A percentile compares a stretch with the other conserved stretches of the same genome.
Evolutionary conservation across 2,888 invertebrate genomes (phyloP).

Genomic region (Sthenelais limicola): DNA sequence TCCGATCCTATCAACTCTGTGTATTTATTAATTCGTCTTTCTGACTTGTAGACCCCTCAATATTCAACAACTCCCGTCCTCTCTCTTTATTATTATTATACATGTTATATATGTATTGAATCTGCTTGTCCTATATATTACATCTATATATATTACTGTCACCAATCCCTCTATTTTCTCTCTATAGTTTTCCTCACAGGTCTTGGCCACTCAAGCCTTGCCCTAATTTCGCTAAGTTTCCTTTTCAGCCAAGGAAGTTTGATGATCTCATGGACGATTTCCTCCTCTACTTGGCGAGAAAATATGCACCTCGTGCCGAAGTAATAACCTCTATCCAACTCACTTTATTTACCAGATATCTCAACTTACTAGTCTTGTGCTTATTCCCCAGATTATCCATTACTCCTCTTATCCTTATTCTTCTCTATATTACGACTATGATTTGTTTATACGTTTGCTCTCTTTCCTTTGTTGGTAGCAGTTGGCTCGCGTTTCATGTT

Average conservation of each 20-base stretch:
- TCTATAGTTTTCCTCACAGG: too few relatives aligned
- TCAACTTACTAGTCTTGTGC: slow-evolving; percentile 32
- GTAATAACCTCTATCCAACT: slow-evolving; percentile 34
- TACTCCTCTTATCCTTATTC: slow-evolving; percentile 15
- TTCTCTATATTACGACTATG: background rate
- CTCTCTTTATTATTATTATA: too few relatives aligned
- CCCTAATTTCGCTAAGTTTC: slow-evolving; percentile 18
- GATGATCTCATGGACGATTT: slow-evolving; percentile 47
- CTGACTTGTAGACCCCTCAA: too few relatives aligned
- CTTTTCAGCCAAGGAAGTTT: slow-evolving; percentile 46
- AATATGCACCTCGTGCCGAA: slow-evolving; percentile 38
- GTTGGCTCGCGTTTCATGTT: slow-evolving; percentile 38
- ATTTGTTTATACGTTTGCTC: background rate
- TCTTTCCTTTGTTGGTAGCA: slow-evolving; percentile 28
- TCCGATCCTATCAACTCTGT: too few relatives aligned
- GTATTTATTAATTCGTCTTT: too few relatives aligned
- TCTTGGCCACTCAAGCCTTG: background rate
- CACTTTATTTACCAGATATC: slow-evolving; percentile 26
- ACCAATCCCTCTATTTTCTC: too few relatives aligned
- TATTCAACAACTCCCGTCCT: too few relatives aligned
- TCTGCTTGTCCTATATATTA: too few relatives aligned
- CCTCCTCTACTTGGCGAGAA: slow-evolving; percentile 42
- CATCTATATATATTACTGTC: too few relatives aligned
- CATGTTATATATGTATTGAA: too few relatives aligned
- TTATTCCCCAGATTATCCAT: slow-evolving; percentile 27